phyloP scores from a whole-genome alignment of 35 echinoderm and acorn worm species.

The Anneissia japonica region DNA sequence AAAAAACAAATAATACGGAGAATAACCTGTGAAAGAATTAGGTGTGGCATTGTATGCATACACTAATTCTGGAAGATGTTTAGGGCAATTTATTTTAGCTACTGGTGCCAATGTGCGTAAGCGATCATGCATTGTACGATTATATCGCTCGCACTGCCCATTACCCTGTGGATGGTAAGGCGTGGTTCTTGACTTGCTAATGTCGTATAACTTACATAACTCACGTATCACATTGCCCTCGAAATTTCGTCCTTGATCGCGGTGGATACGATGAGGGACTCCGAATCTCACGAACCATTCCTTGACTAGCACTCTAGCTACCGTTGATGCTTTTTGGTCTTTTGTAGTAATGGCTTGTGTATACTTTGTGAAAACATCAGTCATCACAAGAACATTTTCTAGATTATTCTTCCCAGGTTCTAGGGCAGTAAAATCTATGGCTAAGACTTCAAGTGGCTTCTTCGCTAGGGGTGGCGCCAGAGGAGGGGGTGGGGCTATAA shows the following conservation, averaged over 20 bases:
- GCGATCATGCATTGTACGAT: conserved; percentile 56
- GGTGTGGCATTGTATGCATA: conserved; percentile 64
- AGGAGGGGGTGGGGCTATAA: no score
- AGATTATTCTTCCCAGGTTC: background rate
- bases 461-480: conserved; percentile 29
- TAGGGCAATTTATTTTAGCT: conserved; percentile 38
- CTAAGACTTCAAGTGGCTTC: conserved; percentile 43
- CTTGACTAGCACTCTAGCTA: conserved; percentile 30
- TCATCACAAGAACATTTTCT: conserved; percentile 42
- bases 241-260: background rate
- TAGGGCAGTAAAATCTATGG: conserved; percentile 27
- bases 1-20: conserved; percentile 22
- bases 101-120: conserved; percentile 20
- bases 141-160: conserved; percentile 17
- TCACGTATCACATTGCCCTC: conserved; percentile 9
- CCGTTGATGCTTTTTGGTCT: conserved; percentile 23
- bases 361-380: conserved; percentile 48
- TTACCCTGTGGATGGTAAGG: conserved; percentile 26
- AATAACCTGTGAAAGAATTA: conserved; percentile 41
- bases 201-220: conserved; percentile 37
- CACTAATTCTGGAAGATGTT: conserved; percentile 32
- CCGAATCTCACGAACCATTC: conserved; percentile 44
- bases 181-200: conserved; percentile 19
- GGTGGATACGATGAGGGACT: conserved; percentile 11
- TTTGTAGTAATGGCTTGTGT: conserved; percentile 18